Conservation (phyloP, 2,888 invertebrate species). For the Hydrotaea cyrtoneurina region DNA sequence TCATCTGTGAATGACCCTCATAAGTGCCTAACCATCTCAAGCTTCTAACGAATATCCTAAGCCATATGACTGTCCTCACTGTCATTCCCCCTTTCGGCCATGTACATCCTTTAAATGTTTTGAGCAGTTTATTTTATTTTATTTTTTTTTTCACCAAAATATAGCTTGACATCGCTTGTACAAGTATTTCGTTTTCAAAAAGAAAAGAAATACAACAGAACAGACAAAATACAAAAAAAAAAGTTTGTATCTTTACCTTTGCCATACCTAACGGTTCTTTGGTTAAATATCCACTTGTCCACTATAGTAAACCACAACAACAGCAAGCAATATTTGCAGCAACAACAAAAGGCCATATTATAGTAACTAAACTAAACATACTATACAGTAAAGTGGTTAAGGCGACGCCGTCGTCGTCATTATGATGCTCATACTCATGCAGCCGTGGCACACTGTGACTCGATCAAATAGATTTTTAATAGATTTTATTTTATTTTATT, state of each 20-base stretch:
- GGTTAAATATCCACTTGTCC: conserved; percentile 66
- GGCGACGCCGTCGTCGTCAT: not conserved
- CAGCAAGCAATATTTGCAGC: conserved; percentile 3
- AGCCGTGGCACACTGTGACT: not conserved
- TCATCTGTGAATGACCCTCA: too few relatives aligned
- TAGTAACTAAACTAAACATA: conserved; percentile 41
- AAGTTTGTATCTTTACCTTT: conserved; percentile 26
- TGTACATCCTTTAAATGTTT: not conserved
- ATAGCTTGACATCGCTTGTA: not conserved
- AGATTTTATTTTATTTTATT: too few relatives aligned
- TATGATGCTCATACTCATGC: not conserved
- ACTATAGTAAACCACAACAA: conserved; percentile 40
- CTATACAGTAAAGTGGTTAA: not conserved
- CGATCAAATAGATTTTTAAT: too few relatives aligned
- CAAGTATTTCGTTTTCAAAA: conserved; percentile 2
- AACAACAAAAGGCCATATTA: conserved; percentile 35
- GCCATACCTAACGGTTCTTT: conserved; percentile 63
- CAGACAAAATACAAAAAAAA: not conserved
- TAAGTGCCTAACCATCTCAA: too few relatives aligned
- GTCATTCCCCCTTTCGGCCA: not conserved
- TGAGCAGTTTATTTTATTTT: not conserved
- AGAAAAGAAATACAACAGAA: not conserved
- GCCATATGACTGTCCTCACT: not conserved
- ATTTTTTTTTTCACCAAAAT: not conserved
- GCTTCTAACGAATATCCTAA: not conserved